Conservation (phyloP, 2,888 invertebrate species). For the Drosophila fungiperda region DNA sequence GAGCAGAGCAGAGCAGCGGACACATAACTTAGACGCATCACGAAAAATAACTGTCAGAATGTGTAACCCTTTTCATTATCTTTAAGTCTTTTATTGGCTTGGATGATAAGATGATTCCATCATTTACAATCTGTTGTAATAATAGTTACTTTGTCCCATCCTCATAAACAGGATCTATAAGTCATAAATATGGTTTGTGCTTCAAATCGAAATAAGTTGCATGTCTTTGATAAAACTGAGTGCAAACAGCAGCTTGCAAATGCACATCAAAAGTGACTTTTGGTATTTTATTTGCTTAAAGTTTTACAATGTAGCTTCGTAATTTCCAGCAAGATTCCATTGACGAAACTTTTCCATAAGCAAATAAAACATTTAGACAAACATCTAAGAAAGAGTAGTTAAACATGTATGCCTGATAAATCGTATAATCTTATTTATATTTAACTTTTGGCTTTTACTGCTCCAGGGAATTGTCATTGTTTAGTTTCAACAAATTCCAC, state of each 20-base stretch:
- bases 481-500: neutral
- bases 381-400: neutral
- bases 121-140: neutral
- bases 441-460: constrained; percentile 24
- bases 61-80: constrained; percentile 39
- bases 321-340: constrained; percentile 16
- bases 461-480: constrained; percentile 17
- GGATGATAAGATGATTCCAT: neutral
- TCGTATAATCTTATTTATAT: neutral
- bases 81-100: constrained; percentile 10
- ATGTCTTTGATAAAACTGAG: constrained; percentile 2
- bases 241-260: neutral
- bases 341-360: constrained; percentile 17
- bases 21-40: constrained; percentile 50
- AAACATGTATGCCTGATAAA: neutral
- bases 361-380: constrained; percentile 14
- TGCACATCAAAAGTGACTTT: neutral
- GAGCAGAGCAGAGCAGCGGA: constrained; percentile 18
- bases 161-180: neutral
- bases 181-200: neutral
- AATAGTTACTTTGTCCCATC: neutral
- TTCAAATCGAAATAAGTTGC: neutral
- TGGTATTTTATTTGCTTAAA: constrained; percentile 11
- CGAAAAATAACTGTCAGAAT: constrained; percentile 24
- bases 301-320: neutral